Base-by-base conservation (phyloP, 2,113 vertebrate genomes). In the Cynocephalus volans region DNA sequence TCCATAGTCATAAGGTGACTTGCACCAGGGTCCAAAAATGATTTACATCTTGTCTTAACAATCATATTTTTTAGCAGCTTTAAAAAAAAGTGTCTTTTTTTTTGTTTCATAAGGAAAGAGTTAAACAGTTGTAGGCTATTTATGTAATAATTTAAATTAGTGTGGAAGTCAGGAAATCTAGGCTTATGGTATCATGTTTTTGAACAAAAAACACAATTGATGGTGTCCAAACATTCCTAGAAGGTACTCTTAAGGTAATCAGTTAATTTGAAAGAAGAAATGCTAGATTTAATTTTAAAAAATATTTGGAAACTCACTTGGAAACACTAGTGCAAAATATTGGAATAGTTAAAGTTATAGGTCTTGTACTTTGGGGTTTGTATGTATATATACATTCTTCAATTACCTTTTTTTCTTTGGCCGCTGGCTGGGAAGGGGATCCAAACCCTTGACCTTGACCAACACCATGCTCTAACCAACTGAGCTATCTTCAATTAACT, bases 211-310 rank as follows among this genome's bases (percentile, higher is more conserved):
- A 3, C n/a, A 92, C 56, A 54, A 41, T 23, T 85, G 41, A 64
- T 82, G 19, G 17, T 96, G 67, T 84, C 19, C 41, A 82, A 36
- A 90, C 90, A 48, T 90, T 88, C 2, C 48, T 91, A 54, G 65
- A 92, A 97, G 76, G 26, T 56, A 64, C n/a, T 81, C 14, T 90
- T 79, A 54, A 84, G 26, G 14, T 79, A 50, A 62, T 83, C 24
- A 58, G 36, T 97, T 91, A 81, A 93, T 56, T 92, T 94, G 77
- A 90, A 87, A 93, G 41, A 95, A 64, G 54, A 86, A 95, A 72
- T 96, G 14, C 60, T 93, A 87, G 28, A 80, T 95, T 93, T 96
- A 41, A 41, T 82, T 89, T 79, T 93, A 92, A 65, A 8, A 58
- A 36, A 92, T 48, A 93, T 45, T 92, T 92, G 52, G 75, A 81